Evolutionary conservation across 1,140 invertebrate genomes (phyloP).

Genomic region (Metaphire vulgaris): DNA sequence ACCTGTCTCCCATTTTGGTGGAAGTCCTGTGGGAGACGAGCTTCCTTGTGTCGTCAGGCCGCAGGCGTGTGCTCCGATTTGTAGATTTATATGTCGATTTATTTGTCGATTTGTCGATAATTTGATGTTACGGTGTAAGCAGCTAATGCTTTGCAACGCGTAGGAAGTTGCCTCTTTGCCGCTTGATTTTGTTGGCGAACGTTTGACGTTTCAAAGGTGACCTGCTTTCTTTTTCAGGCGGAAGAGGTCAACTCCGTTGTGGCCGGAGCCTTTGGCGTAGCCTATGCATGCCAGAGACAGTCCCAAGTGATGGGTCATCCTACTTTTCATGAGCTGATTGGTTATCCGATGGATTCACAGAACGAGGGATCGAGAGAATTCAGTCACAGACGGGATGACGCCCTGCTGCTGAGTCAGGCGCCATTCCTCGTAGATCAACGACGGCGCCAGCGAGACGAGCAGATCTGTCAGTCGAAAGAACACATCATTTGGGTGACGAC

Average conservation of each 20-base stretch:
- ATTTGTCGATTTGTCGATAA: too few relatives aligned
- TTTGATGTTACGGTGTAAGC: too few relatives aligned
- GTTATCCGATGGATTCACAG: constrained; percentile 44
- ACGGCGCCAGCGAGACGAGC: not conserved
- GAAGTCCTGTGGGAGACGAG: too few relatives aligned
- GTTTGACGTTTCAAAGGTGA: too few relatives aligned
- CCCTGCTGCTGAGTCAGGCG: not conserved
- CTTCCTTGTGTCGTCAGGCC: too few relatives aligned
- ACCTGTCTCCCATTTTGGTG: too few relatives aligned
- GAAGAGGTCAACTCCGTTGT: constrained; percentile 79
- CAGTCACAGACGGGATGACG: constrained; percentile 9
- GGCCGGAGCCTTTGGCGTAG: constrained; percentile 84
- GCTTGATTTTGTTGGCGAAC: too few relatives aligned
- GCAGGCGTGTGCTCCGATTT: too few relatives aligned
- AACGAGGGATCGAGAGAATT: constrained; percentile 41
- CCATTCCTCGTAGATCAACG: not conserved
- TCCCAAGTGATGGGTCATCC: constrained; percentile 35
- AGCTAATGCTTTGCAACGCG: too few relatives aligned
- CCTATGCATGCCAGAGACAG: constrained; percentile 71
- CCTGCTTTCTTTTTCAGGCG: too few relatives aligned
- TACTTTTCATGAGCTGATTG: constrained; percentile 49
- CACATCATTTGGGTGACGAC: not conserved
- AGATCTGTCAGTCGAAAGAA: not conserved
- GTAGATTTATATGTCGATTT: too few relatives aligned
- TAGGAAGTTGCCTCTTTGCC: too few relatives aligned